Percentiles rank a stretch among this genome's conserved stretches.
Conservation (phyloP, 2,888 invertebrate species). For the Caenorhabditis wallacei region DNA sequence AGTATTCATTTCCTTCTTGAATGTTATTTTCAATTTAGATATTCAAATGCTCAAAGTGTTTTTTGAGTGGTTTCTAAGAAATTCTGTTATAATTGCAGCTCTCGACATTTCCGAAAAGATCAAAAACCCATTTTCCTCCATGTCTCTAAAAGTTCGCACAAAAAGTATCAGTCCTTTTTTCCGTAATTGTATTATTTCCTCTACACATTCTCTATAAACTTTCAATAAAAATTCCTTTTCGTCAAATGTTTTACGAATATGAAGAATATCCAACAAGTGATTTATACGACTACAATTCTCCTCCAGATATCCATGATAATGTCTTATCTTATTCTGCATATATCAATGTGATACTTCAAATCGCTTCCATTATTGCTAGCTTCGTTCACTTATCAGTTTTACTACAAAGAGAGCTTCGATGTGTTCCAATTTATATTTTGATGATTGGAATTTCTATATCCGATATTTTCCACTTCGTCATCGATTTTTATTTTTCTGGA, state of each 20-base stretch:
- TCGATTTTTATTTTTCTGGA: not conserved
- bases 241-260: too few species aligned
- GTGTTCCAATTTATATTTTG: not conserved
- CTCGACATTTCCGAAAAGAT: too few species aligned
- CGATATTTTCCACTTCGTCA: not conserved
- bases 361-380: not conserved
- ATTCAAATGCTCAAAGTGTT: too few species aligned
- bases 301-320: not conserved
- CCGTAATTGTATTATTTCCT: too few species aligned
- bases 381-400: not conserved
- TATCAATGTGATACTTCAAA: not conserved
- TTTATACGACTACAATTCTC: not conserved
- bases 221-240: too few species aligned
- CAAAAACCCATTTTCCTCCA: too few species aligned
- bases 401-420: not conserved
- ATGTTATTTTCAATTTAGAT: too few species aligned
- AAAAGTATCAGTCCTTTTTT: too few species aligned
- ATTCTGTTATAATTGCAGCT: too few species aligned
- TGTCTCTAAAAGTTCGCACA: too few species aligned
- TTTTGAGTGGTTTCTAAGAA: too few species aligned
- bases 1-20: conserved; percentile 8
- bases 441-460: not conserved
- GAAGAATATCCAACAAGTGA: not conserved
- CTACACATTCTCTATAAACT: too few species aligned
- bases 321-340: not conserved